phyloP scores from a whole-genome alignment of 2,888 invertebrate genomes.

The Apeira syringaria region DNA sequence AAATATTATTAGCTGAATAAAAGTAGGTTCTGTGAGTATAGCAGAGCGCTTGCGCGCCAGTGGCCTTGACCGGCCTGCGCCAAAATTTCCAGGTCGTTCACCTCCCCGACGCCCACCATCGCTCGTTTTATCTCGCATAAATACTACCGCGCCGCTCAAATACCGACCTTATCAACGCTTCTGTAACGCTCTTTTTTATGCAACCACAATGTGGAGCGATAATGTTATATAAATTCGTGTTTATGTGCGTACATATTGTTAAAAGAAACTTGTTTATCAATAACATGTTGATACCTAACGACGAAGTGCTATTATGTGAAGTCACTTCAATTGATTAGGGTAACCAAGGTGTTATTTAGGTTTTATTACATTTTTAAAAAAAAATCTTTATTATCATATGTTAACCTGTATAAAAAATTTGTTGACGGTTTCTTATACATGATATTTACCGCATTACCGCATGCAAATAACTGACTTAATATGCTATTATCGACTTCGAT shows the following conservation, averaged over 20 bases:
- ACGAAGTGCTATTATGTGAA: constrained; percentile 40
- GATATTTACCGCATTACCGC: too few species aligned
- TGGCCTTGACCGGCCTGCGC: constrained; percentile 83
- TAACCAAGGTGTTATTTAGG: constrained; percentile 8
- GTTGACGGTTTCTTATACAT: too few species aligned
- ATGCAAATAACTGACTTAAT: too few species aligned
- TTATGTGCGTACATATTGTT: constrained; percentile 68
- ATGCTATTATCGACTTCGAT: too few species aligned
- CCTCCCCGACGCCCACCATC: constrained; percentile 75
- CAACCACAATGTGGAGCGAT: constrained; percentile 27
- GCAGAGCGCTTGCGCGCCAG: constrained; percentile 57
- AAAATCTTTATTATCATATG: too few species aligned
- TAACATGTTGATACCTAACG: constrained; percentile 51
- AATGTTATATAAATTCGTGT: constrained; percentile 72
- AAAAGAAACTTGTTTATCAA: constrained; percentile 78
- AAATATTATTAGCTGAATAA: constrained; percentile 16
- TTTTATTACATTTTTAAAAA: too few species aligned
- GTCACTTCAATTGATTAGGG: constrained; percentile 30
- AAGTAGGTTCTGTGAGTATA: constrained; percentile 35
- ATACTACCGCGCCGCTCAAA: constrained; percentile 48
- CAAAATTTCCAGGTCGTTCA: constrained; percentile 81
- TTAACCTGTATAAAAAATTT: too few species aligned
- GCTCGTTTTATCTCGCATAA: constrained; percentile 75
- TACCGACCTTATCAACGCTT: constrained; percentile 39
- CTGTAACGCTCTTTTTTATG: constrained; percentile 37